These are phyloP conservation scores for Brachionichthys hirsutus DNA, from an alignment of 2,113 vertebrate species.

Conservation along the genomic window DNA sequence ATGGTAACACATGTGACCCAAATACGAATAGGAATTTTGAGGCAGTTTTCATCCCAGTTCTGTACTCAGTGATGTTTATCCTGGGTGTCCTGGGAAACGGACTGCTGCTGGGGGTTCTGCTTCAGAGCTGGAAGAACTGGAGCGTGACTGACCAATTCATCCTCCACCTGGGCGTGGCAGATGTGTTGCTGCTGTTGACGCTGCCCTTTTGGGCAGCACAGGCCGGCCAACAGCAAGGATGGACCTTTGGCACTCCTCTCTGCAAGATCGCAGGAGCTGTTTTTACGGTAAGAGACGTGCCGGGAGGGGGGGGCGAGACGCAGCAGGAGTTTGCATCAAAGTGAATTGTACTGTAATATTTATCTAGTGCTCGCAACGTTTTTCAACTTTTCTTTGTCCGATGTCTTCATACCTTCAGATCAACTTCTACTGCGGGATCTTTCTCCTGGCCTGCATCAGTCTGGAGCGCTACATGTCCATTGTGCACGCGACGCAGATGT, in stretches of 20 bases:
- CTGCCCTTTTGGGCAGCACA: slow-evolving; percentile 83
- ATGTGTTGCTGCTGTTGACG: slow-evolving; percentile 81
- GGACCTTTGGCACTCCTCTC: slow-evolving; percentile 76
- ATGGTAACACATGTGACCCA: slow-evolving; percentile 53
- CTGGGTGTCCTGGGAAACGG: slow-evolving; percentile 84
- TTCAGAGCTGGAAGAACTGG: slow-evolving; percentile 67
- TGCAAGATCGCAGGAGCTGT: slow-evolving; percentile 82
- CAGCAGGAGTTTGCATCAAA: not conserved
- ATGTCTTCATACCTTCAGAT: slow-evolving; percentile 59
- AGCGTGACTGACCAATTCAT: slow-evolving; percentile 86
- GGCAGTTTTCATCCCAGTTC: slow-evolving; percentile 72
- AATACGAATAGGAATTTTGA: slow-evolving; percentile 65
- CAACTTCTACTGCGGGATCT: slow-evolving; percentile 89
- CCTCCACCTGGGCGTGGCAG: slow-evolving; percentile 82
- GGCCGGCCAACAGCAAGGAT: slow-evolving; percentile 47
- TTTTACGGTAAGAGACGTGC: slow-evolving; percentile 74
- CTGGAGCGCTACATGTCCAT: slow-evolving; percentile 88
- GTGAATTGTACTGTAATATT: not conserved
- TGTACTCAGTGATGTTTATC: slow-evolving; percentile 79
- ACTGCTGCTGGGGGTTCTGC: slow-evolving; percentile 76
- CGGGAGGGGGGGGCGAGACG: not conserved
- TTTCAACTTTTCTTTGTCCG: not conserved
- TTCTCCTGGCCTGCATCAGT: slow-evolving; percentile 88
- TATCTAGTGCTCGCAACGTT: not conserved
- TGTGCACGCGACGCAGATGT: slow-evolving; percentile 86